Conservation (phyloP, 2,797 vertebrate species). For the Oophaga sylvatica region DNA sequence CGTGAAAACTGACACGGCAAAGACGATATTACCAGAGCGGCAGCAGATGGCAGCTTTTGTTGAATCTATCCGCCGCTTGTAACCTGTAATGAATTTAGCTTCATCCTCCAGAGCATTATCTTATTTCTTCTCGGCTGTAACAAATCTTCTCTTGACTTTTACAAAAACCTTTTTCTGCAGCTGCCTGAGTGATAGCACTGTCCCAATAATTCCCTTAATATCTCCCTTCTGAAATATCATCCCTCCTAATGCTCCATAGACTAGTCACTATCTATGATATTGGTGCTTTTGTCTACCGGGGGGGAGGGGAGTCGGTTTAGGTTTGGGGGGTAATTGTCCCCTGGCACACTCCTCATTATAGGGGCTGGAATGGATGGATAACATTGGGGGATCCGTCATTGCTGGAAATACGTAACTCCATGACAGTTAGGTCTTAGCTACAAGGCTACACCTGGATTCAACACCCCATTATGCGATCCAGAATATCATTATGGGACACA, state of each 20-base stretch:
- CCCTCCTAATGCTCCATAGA: background rate
- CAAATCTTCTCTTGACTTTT: conserved; percentile 29
- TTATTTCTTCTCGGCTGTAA: background rate
- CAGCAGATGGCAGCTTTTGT: conserved; percentile 3
- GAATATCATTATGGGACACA: background rate
- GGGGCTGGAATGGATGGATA: no score
- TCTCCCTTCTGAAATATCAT: conserved; percentile 2
- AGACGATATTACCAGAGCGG: background rate
- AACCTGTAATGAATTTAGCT: conserved; percentile 14
- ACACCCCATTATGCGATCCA: background rate
- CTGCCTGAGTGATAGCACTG: background rate
- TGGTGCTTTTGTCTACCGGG: background rate
- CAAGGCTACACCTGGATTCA: background rate
- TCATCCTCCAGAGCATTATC: conserved; percentile 27
- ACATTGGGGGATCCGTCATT: no score
- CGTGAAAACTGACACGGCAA: background rate
- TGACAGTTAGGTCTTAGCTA: background rate
- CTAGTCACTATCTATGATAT: background rate
- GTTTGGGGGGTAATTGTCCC: background rate
- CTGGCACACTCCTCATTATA: no score
- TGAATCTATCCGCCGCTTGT: background rate
- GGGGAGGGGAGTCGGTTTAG: background rate
- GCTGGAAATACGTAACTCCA: no score
- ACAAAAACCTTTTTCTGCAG: background rate
- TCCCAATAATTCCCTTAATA: conserved; percentile 7